These are phyloP conservation scores for Melinaea marsaeus DNA, from an alignment of 2,888 invertebrate genomes.

Conservation along the genomic window DNA sequence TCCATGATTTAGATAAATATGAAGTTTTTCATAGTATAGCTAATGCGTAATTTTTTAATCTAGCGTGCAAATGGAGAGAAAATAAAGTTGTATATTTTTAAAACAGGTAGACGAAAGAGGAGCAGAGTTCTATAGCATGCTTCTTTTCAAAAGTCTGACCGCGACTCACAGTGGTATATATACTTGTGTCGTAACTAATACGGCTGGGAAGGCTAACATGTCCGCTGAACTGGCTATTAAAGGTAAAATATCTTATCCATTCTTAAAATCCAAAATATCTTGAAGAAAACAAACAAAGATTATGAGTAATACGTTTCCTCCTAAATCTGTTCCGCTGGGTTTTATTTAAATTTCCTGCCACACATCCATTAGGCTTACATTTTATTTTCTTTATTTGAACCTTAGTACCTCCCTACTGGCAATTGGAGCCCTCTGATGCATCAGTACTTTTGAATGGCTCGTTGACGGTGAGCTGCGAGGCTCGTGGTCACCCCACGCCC, in stretches of 20 bases:
- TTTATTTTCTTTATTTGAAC: slow-evolving; percentile 20
- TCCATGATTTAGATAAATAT: too few relatives aligned
- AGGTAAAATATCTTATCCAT: slow-evolving; percentile 64
- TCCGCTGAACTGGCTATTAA: slow-evolving; percentile 84
- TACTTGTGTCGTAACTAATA: slow-evolving; percentile 84
- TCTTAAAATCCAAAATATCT: background rate
- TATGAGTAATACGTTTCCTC: background rate
- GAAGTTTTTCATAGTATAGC: too few relatives aligned
- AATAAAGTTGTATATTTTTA: background rate
- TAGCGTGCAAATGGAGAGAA: background rate
- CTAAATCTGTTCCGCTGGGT: background rate
- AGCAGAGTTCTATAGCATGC: slow-evolving; percentile 84
- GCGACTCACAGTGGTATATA: slow-evolving; percentile 84
- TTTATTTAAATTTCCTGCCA: background rate
- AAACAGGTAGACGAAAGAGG: slow-evolving; percentile 81
- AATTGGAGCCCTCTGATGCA: slow-evolving; percentile 84
- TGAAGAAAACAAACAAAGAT: too few relatives aligned
- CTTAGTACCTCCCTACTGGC: slow-evolving; percentile 88
- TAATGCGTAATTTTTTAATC: background rate
- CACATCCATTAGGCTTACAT: background rate
- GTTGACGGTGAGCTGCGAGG: slow-evolving; percentile 85
- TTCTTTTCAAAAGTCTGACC: slow-evolving; percentile 83
- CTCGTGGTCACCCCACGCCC: slow-evolving; percentile 87
- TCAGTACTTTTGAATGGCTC: slow-evolving; percentile 85
- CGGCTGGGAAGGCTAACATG: slow-evolving; percentile 84